These are phyloP conservation scores for Brachyhypopomus gauderio DNA, from an alignment of 2,113 vertebrate genomes.

Conservation along the genomic window DNA sequence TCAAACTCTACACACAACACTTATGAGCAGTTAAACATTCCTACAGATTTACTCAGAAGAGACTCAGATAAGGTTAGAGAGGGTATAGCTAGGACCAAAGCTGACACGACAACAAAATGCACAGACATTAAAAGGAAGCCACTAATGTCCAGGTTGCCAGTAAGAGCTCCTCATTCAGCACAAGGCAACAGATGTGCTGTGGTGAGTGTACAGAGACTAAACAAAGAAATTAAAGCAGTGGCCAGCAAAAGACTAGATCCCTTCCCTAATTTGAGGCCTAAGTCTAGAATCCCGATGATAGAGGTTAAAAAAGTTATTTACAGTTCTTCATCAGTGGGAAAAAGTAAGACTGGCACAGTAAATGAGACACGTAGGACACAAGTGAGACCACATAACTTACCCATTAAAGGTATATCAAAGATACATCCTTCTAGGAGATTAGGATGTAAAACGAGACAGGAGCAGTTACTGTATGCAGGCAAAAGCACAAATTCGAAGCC, in stretches of 20 bases:
- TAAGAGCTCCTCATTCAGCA: slow-evolving; percentile 80
- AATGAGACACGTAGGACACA: slow-evolving; percentile 75
- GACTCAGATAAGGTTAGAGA: slow-evolving; percentile 75
- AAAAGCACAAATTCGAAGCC: slow-evolving; percentile 83
- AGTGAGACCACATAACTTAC: slow-evolving; percentile 76
- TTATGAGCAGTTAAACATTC: slow-evolving; percentile 73
- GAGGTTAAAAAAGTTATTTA: slow-evolving; percentile 74
- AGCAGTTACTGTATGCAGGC: slow-evolving; percentile 78
- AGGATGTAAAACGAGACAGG: slow-evolving; percentile 76
- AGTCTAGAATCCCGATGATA: slow-evolving; percentile 89
- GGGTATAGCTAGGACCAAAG: slow-evolving; percentile 72
- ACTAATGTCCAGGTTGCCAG: slow-evolving; percentile 89
- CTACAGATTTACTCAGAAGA: slow-evolving; percentile 66
- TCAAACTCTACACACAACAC: slow-evolving; percentile 70
- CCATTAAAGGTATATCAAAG: slow-evolving; percentile 80
- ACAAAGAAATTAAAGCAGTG: slow-evolving; percentile 70
- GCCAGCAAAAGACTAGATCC: slow-evolving; percentile 73
- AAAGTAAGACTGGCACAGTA: slow-evolving; percentile 70
- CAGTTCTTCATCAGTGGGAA: slow-evolving; percentile 67
- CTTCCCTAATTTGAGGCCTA: slow-evolving; percentile 75
- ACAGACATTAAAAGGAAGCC: slow-evolving; percentile 76
- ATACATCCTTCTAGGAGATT: slow-evolving; percentile 54
- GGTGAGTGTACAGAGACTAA: slow-evolving; percentile 68
- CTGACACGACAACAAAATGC: slow-evolving; percentile 74
- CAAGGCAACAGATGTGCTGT: slow-evolving; percentile 72